Base-by-base conservation (phyloP, 23 tunicate species). In the Halocynthia roretzi region DNA sequence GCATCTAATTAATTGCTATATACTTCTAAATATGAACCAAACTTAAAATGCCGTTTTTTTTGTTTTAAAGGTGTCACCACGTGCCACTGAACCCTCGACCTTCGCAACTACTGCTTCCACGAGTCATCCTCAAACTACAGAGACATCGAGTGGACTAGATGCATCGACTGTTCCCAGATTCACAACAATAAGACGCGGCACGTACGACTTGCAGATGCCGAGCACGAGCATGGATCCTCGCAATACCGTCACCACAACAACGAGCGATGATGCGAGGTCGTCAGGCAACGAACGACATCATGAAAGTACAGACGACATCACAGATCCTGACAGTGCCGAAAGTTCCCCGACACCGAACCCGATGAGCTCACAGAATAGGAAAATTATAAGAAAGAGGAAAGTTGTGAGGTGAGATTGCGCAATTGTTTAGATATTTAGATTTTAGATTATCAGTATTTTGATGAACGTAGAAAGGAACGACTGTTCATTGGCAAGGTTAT, bases 381-480 rank as follows among this genome's bases (percentile, higher is more conserved):
- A 61, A 53, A 82, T 86, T 15, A 76, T 86, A 8, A 76, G 82
- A 76, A 81, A 76, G 6, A 31, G 92, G 0, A 86, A 81, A 76
- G 92, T 86, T 56, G 49, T 81, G 0, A 68, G 92, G 92, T 81
- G 17, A 54, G 62, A 14, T 48, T 57, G 48, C 71, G 31, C 21
- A 21, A 17, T 67, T 67, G 44, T 31, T 31, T 31, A 31, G 44
- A 31, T 31, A 31, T 31, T 31, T 31, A 31, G 44, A 31, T 31
- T 31, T 31, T 31, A 31, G 44, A 31, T 31, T 0, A 31, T 31
- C 44, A 31, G 4, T 31, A 31, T 31, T 31, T 31, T 31, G 4
- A 31, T 31, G 44, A 31, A 31, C 4, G 44, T 31, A 31, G 44
- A 31, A 31, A 31, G 44, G 44, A 31, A 31, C 44, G 44, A 4